phyloP scores from a whole-genome alignment of 2,797 vertebrate species.

The Pangasius krempfi region DNA sequence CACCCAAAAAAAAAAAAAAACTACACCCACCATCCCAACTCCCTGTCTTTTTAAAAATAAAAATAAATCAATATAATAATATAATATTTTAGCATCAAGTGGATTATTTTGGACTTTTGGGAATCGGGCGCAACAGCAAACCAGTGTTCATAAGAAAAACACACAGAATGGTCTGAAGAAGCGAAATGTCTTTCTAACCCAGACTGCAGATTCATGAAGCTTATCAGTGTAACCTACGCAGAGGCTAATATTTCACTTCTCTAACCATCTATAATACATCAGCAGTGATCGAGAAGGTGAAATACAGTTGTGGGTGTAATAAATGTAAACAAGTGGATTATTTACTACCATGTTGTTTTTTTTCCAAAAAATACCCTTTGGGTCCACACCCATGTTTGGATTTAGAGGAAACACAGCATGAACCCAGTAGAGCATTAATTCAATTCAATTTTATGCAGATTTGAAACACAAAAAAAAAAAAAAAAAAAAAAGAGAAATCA shows the following conservation, averaged over 20 bases:
- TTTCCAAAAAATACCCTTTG: not conserved
- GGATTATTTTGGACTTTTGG: not conserved
- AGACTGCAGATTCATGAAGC: not conserved
- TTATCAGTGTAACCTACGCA: not conserved
- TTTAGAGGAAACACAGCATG: not conserved
- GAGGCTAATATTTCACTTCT: not conserved
- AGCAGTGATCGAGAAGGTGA: not conserved
- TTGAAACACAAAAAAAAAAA: no score
- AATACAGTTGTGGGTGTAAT: not conserved
- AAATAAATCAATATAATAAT: not conserved
- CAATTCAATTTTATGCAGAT: no score
- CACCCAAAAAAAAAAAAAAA: no score
- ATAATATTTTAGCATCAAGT: no score
- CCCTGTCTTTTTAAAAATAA: not conserved
- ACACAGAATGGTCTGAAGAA: not conserved
- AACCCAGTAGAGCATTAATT: not conserved
- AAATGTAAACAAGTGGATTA: not conserved
- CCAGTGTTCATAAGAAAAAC: not conserved
- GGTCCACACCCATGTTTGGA: not conserved
- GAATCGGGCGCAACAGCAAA: not conserved
- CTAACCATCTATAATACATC: not conserved
- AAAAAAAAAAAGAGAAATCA: no score
- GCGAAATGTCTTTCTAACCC: not conserved
- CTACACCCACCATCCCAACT: no score
- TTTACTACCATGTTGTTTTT: not conserved